Percentiles rank a stretch among this genome's conserved stretches.
Evolutionary conservation across 2,888 invertebrate genomes (phyloP).

Genomic region (Drosophila differens): DNA sequence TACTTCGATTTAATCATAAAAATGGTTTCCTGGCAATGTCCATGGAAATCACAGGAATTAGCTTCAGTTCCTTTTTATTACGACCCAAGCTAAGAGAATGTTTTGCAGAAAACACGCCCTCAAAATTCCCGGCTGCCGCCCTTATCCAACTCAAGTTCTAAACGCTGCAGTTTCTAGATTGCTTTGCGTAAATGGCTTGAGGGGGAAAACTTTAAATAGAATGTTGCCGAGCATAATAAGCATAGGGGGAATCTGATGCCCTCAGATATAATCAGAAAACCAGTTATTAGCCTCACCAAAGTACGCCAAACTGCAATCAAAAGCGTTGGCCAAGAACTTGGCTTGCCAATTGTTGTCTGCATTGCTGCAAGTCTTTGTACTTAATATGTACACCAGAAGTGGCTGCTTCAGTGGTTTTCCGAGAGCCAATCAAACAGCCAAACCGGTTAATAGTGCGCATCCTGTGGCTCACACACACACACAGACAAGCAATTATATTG

Average conservation of each 20-base stretch:
- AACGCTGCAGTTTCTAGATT: conserved; percentile 25
- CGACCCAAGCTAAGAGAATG: not conserved
- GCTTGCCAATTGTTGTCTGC: conserved; percentile 38
- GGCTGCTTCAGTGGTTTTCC: conserved; percentile 47
- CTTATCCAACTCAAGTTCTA: conserved; percentile 16
- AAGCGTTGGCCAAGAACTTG: conserved; percentile 53
- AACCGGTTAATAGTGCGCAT: conserved; percentile 75
- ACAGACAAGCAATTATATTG: conserved; percentile 49
- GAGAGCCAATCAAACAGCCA: conserved; percentile 67
- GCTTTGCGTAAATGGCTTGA: conserved; percentile 12
- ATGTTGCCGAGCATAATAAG: conserved; percentile 17
- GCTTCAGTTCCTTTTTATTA: not conserved
- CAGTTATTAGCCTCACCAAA: conserved; percentile 51
- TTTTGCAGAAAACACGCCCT: conserved; percentile 11
- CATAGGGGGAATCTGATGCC: conserved; percentile 25
- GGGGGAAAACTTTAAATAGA: conserved; percentile 30
- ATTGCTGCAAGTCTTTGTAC: conserved; percentile 44
- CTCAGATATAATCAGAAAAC: conserved; percentile 50
- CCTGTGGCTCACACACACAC: conserved; percentile 55
- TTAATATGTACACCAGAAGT: conserved; percentile 71
- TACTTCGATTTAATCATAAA: not conserved
- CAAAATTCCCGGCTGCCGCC: conserved; percentile 4
- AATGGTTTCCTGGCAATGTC: not conserved
- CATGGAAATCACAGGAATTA: conserved; percentile 10
- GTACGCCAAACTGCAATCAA: conserved; percentile 40